Evolutionary conservation across 2,888 invertebrate species (phyloP), one percentile per base, ranked within the genome.

Genomic region (Diplolepis rosae): DNA sequence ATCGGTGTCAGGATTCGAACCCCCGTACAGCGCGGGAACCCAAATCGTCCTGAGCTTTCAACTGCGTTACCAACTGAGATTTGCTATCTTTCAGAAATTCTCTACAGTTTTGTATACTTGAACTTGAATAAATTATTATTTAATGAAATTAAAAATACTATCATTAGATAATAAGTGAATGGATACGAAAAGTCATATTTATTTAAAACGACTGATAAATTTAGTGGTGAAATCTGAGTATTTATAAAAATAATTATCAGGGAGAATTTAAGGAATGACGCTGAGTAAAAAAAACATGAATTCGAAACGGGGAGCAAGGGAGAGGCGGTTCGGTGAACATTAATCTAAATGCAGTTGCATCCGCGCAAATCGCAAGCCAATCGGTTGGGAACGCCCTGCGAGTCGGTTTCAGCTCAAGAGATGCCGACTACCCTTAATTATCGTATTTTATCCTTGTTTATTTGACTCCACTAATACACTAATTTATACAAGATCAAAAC

Each of bases 361-460:
- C 56, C 32, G 24, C 32, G 15, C 28, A 30, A 28, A 45, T 45
- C 45, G 45, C 5, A 15, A 56, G 56, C 18, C 27, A 32, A 56
- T 42, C 42, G 30, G 32, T 66, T 35, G 66, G 72, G 66, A 67
- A 72, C 75, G 72, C 75, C 75, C 68, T 66, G 27, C 69, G 39
- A 9, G 66, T 24, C 65, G 66, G 67, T 75, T n/a, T 66, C 70
- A 65, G 72, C 68, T 70, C 45, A 45, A 45, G 18, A 45, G 45
- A 7, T 45, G 18, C 45, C 18, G 9, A 45, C 18, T 9, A 18
- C 45, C 45, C 45, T 18, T 18, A 45, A 45, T 45, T 45, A 45
- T 45, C 45, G 6, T 18, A 2, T 45, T 18, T 18, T 18, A 7
- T 9, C 3, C 18, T 45, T 6, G 7, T 18, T 9, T 45, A 15